Conservation (phyloP, 2,113 vertebrate species). For the Odobenus rosmarus region DNA sequence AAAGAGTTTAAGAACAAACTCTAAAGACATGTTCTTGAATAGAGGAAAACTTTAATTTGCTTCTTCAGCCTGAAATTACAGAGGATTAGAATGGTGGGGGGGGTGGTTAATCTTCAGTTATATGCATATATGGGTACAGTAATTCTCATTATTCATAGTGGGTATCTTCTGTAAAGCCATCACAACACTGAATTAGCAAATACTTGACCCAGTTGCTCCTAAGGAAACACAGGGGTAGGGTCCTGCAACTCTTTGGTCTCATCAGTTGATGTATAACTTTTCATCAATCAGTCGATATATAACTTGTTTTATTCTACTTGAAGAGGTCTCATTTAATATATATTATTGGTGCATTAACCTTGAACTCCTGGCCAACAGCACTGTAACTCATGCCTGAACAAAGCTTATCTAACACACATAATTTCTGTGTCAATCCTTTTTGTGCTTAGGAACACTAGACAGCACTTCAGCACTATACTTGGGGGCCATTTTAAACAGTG, state of each 20-base stretch:
- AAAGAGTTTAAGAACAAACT: constrained; percentile 1
- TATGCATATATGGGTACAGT: background rate
- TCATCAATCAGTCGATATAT: background rate
- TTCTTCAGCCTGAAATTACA: constrained; percentile 11
- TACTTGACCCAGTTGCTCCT: background rate
- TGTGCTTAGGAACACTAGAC: background rate
- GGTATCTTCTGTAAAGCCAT: background rate
- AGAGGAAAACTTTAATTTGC: constrained; percentile 9
- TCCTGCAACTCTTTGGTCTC: background rate
- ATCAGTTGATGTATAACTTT: background rate
- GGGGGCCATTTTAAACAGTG: background rate
- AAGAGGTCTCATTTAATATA: background rate
- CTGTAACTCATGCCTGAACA: background rate
- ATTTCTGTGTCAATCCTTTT: constrained; percentile 19
- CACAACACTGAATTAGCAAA: background rate
- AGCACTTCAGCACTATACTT: background rate
- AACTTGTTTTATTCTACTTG: background rate
- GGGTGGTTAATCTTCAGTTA: constrained; percentile 34
- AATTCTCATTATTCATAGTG: background rate
- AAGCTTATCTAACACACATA: background rate
- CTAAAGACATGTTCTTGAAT: background rate
- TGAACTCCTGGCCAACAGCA: background rate
- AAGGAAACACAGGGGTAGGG: background rate
- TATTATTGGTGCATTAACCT: constrained; percentile 2
- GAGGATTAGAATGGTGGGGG: background rate